Conservation (phyloP, 2,797 vertebrate genomes). For the Alauda arvensis region DNA sequence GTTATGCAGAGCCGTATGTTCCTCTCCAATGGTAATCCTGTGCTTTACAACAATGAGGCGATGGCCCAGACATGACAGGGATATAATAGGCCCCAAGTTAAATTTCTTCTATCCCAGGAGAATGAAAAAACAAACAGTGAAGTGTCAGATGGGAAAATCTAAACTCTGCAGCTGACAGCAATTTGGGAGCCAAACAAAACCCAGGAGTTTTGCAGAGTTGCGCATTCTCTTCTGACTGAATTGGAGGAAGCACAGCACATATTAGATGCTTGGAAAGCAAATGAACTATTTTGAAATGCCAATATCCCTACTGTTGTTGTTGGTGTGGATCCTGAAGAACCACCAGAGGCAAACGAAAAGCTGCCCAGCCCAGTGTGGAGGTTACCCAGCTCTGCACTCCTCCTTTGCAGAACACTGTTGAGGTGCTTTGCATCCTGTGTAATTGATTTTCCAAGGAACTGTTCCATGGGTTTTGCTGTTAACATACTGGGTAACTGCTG, state of each 20-base stretch:
- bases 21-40: neutral
- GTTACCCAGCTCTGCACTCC: neutral
- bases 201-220: slow-evolving; percentile 54
- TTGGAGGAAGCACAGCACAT: slow-evolving; percentile 33
- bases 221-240: slow-evolving; percentile 52
- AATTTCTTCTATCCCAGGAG: slow-evolving; percentile 27
- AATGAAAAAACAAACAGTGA: slow-evolving; percentile 50
- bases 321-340: neutral
- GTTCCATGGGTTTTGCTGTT: slow-evolving; percentile 36
- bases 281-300: neutral
- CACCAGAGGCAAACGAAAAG: slow-evolving; percentile 6
- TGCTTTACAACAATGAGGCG: neutral
- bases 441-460: slow-evolving; percentile 63
- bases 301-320: neutral
- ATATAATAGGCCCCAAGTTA: neutral
- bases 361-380: neutral
- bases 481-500: neutral
- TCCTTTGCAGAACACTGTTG: slow-evolving; percentile 15
- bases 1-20: neutral
- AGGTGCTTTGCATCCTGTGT: slow-evolving; percentile 17
- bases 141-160: slow-evolving; percentile 41
- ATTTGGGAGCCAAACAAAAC: slow-evolving; percentile 55
- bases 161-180: slow-evolving; percentile 54
- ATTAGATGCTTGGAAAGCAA: slow-evolving; percentile 34
- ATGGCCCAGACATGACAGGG: slow-evolving; percentile 2